These are phyloP conservation scores for Rhea pennata DNA, from an alignment of 2,113 vertebrate genomes.

Conservation along the genomic window DNA sequence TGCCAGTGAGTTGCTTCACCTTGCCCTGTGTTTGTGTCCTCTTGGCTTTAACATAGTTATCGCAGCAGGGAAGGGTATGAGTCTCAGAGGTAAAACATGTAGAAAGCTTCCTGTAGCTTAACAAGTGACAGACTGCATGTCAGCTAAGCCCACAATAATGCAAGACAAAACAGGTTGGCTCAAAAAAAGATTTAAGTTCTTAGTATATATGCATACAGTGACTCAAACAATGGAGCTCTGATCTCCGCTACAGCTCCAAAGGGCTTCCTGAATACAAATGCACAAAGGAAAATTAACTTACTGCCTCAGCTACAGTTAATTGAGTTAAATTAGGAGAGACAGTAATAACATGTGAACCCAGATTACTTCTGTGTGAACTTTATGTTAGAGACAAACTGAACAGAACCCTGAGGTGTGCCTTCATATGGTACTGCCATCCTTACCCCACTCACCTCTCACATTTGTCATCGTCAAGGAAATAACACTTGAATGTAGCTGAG, in stretches of 20 bases:
- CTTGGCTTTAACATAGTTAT: background rate
- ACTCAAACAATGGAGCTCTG: background rate
- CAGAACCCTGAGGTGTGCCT: background rate
- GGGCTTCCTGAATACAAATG: conserved; percentile 24
- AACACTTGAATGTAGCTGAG: background rate
- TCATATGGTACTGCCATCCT: background rate
- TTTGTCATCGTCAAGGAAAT: background rate
- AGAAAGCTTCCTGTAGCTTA: background rate
- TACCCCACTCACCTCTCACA: background rate
- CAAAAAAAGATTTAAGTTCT: conserved; percentile 40
- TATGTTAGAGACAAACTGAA: background rate
- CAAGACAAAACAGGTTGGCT: conserved; percentile 17
- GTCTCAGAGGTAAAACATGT: background rate
- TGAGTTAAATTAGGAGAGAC: background rate
- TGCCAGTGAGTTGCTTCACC: background rate
- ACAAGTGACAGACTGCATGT: background rate
- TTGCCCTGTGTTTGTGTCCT: background rate
- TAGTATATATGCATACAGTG: background rate
- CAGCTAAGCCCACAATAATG: conserved; percentile 33
- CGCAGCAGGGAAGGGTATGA: background rate
- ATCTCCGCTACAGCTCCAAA: conserved; percentile 16
- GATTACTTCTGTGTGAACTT: background rate
- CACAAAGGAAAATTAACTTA: conserved; percentile 18
- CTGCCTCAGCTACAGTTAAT: background rate
- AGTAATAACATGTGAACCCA: background rate